Conservation (phyloP, 1,140 invertebrate species). For the Pararge aegeria region DNA sequence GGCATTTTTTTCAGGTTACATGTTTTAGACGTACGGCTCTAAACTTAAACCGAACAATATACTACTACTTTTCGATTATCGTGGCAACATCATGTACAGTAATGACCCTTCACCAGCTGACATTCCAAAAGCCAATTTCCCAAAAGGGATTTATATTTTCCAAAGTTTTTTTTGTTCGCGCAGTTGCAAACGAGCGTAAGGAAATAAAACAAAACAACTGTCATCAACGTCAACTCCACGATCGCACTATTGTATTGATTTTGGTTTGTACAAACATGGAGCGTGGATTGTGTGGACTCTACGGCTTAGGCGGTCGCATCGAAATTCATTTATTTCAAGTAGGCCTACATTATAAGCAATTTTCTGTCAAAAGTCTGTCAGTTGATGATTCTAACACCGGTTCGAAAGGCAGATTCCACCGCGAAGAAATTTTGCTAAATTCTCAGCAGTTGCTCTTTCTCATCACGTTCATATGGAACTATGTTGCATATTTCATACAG, state of each 20-base stretch:
- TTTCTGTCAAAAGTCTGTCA: too few relatives aligned
- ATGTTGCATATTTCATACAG: too few relatives aligned
- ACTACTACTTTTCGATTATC: too few relatives aligned
- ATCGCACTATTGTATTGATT: slow-evolving; percentile 35
- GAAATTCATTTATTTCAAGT: too few relatives aligned
- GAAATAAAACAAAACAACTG: slow-evolving; percentile 73
- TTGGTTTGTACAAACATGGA: slow-evolving; percentile 9
- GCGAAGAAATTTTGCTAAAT: too few relatives aligned
- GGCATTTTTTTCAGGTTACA: too few relatives aligned
- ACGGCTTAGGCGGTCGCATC: background rate
- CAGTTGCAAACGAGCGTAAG: slow-evolving; percentile 45
- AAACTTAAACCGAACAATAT: too few relatives aligned
- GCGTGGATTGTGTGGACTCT: background rate
- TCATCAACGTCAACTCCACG: slow-evolving; percentile 60
- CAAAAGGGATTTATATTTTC: slow-evolving; percentile 44
- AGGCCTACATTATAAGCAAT: too few relatives aligned
- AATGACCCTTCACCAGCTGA: slow-evolving; percentile 46
- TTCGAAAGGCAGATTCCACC: too few relatives aligned
- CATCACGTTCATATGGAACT: too few relatives aligned
- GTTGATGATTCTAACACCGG: background rate
- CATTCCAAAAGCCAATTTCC: slow-evolving; percentile 63
- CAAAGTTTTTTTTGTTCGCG: slow-evolving; percentile 53
- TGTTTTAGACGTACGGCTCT: slow-evolving; percentile 17
- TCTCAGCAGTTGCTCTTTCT: too few relatives aligned
- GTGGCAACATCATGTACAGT: slow-evolving; percentile 14